A percentile compares a stretch with the other conserved stretches of the same genome.
Evolutionary conservation across 1,140 invertebrate genomes (phyloP).

Genomic region (Calosoma granatense): DNA sequence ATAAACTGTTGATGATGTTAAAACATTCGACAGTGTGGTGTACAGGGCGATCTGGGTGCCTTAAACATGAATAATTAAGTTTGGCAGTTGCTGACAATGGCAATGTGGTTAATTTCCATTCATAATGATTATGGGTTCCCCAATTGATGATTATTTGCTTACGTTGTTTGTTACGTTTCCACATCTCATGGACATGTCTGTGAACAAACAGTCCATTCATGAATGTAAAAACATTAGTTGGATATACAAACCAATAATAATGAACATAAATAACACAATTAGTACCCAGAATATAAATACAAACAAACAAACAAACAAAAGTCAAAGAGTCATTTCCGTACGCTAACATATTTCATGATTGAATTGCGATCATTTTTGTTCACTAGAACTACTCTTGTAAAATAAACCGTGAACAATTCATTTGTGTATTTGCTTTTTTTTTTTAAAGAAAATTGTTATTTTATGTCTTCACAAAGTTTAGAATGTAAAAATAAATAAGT

Average conservation of each 20-base stretch:
- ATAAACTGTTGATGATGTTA: background rate
- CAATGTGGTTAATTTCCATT: background rate
- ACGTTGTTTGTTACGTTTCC: background rate
- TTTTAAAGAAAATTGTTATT: slow-evolving; percentile 8
- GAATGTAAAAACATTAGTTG: slow-evolving; percentile 3
- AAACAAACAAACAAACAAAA: no score
- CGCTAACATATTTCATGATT: background rate
- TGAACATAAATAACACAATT: no score
- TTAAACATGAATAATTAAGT: slow-evolving; percentile 6
- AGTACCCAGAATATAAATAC: slow-evolving; percentile 4
- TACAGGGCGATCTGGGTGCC: slow-evolving; percentile 7
- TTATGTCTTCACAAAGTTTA: slow-evolving; percentile 8
- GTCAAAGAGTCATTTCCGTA: background rate
- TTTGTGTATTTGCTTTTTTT: background rate
- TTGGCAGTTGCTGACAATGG: background rate
- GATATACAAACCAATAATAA: no score
- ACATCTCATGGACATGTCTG: background rate
- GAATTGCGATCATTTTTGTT: slow-evolving; percentile 2
- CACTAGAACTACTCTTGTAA: slow-evolving; percentile 9
- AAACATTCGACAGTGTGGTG: background rate
- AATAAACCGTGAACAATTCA: slow-evolving; percentile 6
- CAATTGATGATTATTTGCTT: slow-evolving; percentile 2
- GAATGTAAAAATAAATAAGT: slow-evolving; percentile 9
- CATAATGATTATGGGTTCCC: background rate
- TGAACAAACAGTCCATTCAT: background rate